Conservation (phyloP, 2,797 vertebrate species). For the Ctenosaura bakeri region DNA sequence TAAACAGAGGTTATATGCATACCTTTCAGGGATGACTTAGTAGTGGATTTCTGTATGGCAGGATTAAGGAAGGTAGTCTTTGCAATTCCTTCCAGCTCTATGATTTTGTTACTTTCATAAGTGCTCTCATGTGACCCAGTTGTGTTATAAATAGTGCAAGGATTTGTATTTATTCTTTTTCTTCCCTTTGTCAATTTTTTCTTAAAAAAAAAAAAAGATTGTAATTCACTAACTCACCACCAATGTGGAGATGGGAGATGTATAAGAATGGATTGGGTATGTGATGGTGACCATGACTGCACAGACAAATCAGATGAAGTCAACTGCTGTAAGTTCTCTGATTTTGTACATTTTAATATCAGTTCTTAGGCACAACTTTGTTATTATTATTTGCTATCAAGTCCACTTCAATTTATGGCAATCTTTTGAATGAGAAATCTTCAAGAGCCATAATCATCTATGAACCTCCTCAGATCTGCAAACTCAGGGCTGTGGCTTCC, state of each 20-base stretch:
- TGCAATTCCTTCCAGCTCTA: no score
- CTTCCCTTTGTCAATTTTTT: neutral
- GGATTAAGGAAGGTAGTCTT: no score
- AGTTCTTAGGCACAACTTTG: neutral
- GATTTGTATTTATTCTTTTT: fast-evolving
- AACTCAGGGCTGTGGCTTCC: no score
- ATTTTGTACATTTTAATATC: slow-evolving; percentile 12
- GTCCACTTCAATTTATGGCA: no score
- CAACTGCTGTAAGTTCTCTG: slow-evolving; percentile 93
- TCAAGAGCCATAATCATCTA: no score
- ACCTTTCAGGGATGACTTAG: no score
- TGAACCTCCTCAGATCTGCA: no score
- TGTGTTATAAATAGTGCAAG: neutral
- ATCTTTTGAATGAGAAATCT: no score
- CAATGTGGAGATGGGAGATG: slow-evolving; percentile 93
- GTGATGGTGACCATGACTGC: slow-evolving; percentile 97
- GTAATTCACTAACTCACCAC: slow-evolving; percentile 82
- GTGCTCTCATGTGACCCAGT: neutral
- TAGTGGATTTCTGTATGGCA: no score
- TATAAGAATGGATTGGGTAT: slow-evolving; percentile 89
- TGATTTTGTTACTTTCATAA: no score
- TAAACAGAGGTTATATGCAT: no score
- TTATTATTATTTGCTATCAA: no score
- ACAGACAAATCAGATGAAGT: slow-evolving; percentile 92
- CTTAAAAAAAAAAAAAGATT: slow-evolving; percentile 81